Base-by-base conservation (phyloP, 2,797 vertebrate genomes). In the Lemur catta region DNA sequence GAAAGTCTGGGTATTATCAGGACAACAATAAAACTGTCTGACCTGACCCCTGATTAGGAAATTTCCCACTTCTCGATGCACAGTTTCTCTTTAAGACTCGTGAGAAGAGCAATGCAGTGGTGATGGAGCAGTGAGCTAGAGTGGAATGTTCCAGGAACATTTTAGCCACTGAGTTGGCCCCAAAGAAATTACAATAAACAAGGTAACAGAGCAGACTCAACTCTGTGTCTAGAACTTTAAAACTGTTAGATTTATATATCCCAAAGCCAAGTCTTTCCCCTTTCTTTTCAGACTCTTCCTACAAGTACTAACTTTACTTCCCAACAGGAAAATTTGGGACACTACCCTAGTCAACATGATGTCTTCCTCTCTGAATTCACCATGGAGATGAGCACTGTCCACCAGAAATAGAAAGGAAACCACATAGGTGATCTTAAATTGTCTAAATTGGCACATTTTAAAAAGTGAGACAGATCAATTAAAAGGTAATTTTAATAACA, bases 291-390 rank as follows among this genome's bases (percentile, higher is more conserved):
- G 18, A 85, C 26, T 94, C 50, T 90, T 91, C 11, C 33, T 35
- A 75, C 24, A 69, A 93, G 72, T 38, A 57, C 33, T 74, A 33
- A 81, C 28, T 71, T 55, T 65, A 71, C 91, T 95, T 89, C 2
- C 50, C 41, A 67, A 63, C 67, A 84, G 38, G 43, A 91, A 55
- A 89, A 84, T 76, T 63, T 82, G 15, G 2, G 41, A 81, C 52
- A 93, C 33, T 46, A 63, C 7, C 10, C 10, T 63, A 71, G 24
- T 79, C 26, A 92, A 78, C 50, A 6, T 67, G n/a, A 4, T 72
- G 26, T 75, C 55, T 96, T 89, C 46, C 67, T 52, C 18, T 89
- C 74, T 67, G 2, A 96, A 84, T 76, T 95, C n/a, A 43, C 76
- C 61, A 46, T 35, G n/a, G 57, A 59, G 28, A 38, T 10, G 33